A percentile compares a stretch with the other conserved stretches of the same genome.
phyloP scores from a whole-genome alignment of 2,797 vertebrate species.

The Iguana delicatissima region DNA sequence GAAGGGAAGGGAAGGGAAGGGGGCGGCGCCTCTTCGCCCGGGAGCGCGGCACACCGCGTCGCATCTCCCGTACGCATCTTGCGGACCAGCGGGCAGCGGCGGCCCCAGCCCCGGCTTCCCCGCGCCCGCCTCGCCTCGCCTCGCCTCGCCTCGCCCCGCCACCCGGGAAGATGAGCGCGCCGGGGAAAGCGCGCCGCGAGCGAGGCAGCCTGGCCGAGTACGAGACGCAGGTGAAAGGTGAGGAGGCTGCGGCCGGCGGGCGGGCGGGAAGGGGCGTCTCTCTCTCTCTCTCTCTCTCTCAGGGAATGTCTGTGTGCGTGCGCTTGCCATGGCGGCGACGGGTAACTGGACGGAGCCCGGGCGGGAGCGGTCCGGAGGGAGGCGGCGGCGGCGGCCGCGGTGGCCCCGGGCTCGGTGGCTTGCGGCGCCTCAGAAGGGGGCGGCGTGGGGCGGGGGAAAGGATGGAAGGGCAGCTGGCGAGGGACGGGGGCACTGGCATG shows the following conservation, averaged over 20 bases:
- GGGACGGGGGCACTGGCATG: no score
- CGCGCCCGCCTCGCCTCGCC: no score
- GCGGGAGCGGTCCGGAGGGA: neutral
- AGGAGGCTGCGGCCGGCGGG: neutral
- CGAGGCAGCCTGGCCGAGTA: slow-evolving; percentile 93
- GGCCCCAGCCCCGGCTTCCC: no score
- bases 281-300: slow-evolving; percentile 60
- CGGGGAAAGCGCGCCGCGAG: slow-evolving; percentile 67
- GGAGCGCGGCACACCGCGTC: slow-evolving; percentile 17
- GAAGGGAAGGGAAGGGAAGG: neutral
- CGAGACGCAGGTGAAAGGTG: slow-evolving; percentile 85
- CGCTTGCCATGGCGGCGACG: neutral
- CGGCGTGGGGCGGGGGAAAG: neutral
- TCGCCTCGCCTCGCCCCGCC: no score
- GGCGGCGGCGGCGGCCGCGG: no score
- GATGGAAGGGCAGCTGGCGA: neutral
- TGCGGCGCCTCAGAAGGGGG: neutral
- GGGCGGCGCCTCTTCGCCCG: slow-evolving; percentile 20
- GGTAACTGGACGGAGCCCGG: neutral
- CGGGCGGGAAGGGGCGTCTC: slow-evolving; percentile 84
- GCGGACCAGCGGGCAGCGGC: neutral
- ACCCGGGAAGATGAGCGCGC: slow-evolving; percentile 18
- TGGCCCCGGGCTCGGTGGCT: no score
- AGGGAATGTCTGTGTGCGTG: no score
- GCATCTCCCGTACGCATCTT: slow-evolving; percentile 27